Conservation (phyloP, 2,797 vertebrate species). For the Lutjanus campechanus region DNA sequence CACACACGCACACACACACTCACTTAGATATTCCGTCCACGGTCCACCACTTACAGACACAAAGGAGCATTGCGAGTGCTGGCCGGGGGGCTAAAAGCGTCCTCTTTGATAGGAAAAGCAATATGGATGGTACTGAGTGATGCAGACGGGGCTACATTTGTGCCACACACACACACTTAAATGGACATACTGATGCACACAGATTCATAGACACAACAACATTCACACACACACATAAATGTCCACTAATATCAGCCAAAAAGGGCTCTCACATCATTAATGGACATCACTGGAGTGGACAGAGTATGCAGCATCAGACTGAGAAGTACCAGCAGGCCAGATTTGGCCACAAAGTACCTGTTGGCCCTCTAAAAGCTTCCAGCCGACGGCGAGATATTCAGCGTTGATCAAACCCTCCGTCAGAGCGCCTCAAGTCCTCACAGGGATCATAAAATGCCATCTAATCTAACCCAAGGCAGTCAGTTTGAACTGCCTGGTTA, state of each 20-base stretch:
- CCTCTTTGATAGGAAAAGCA: constrained; percentile 58
- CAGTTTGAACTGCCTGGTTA: neutral
- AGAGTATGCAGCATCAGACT: neutral
- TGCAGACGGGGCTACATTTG: constrained; percentile 28
- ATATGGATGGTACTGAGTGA: constrained; percentile 51
- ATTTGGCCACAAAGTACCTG: neutral
- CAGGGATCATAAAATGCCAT: constrained; percentile 12
- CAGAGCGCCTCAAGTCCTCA: neutral
- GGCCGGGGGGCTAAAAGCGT: constrained; percentile 66
- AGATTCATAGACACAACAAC: constrained; percentile 22
- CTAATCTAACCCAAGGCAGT: constrained; percentile 3
- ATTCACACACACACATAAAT: constrained; percentile 8
- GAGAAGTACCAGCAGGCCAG: neutral
- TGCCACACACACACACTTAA: constrained; percentile 29
- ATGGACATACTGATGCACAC: constrained; percentile 39
- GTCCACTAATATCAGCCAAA: constrained; percentile 25
- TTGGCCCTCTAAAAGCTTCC: constrained; percentile 16
- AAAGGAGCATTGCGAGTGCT: constrained; percentile 50
- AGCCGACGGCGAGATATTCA: constrained; percentile 15
- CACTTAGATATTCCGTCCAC: constrained; percentile 53
- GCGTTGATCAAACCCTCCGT: neutral
- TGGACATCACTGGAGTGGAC: constrained; percentile 13
- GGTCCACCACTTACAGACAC: constrained; percentile 65
- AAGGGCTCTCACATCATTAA: constrained; percentile 38
- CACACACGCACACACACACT: neutral